Evolutionary conservation across 2,888 invertebrate species (phyloP), one percentile per base, ranked within the genome.

Genomic region (Amblyteles armatorius): DNA sequence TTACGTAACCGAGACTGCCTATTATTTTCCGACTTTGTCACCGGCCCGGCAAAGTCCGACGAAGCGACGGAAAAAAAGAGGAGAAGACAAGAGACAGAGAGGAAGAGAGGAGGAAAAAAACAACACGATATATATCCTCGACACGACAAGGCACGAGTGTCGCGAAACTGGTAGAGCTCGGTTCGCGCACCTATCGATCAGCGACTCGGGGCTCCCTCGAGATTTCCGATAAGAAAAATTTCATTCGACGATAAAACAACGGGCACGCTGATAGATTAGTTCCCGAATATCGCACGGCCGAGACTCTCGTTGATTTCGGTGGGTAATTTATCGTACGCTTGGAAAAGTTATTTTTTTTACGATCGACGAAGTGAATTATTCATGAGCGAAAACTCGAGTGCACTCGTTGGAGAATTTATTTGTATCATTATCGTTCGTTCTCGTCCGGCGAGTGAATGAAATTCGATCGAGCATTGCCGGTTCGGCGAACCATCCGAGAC

Each of bases 21-120:
- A 90, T 91, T 91, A 92, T 92, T 92, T 92, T 90, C 87, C 88
- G 72, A 88, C 88, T 88, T 87, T 88, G 89, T 90, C 89, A 89
- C 88, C 88, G 89, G 87, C 88, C 82, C 86, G 88, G 89, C 88
- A 89, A 88, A 73, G 71, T 77, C 85, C 87, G 87, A 71, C 87
- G 82, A 76, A 82, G 86, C 86, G 86, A 76, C 40, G 80, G 68
- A 60, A 77, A 81, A 72, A 72, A 71, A 71, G 50, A 50, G 11
- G 16, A 65, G 55, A 48, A 40, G 19, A 57, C 44, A 69, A 29
- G 57, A 78, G 69, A 16, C 19, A 26, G 67, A 48, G 13, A 71
- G 63, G 68, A 52, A 13, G 55, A 22, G 48, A 44, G 3, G 48
- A 68, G 11, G 52, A 74, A 74, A 74, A 63, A 69, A 57, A 69